Evolutionary conservation across 2,113 vertebrate genomes (phyloP), one percentile per base, ranked within the genome.

Genomic region (Dasyprocta punctata): DNA sequence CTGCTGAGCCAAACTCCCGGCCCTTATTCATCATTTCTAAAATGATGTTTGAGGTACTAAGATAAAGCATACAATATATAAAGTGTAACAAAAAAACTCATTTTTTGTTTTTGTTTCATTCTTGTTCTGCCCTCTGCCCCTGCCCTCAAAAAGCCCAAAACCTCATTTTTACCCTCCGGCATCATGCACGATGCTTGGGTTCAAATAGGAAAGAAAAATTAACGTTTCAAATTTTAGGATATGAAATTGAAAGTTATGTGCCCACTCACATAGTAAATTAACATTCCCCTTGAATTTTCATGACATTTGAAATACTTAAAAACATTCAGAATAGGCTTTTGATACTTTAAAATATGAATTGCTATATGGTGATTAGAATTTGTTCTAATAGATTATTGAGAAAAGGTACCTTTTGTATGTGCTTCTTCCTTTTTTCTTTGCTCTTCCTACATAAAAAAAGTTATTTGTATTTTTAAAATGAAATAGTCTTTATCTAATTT

Each of bases 361-460:
- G 14, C n/a, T 81, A 19, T n/a, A 86, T 22, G 85, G 86, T 96
- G 33, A 92, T 89, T 90, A 94, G n/a, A 20, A 69, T 63, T 94
- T 91, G 19, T 89, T 95, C 49, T 84, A 96, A 91, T 20, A 89
- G 90, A 60, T 69, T 84, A 5, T 96, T 86, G 44, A 95, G 88
- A 89, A 88, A 86, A 96, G 84, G 28, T 98, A 98, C 98, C 98
- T 98, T 97, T 94, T 84, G 20, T 85, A 69, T 1, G 12, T 77
- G 65, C 61, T 92, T 73, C 86, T 95, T 98, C 73, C 11, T 92
- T 91, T 97, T 91, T 86, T 86, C 89, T 97, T 96, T 91, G 73
- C n/a, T 95, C 91, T 96, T 92, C 95, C 97, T 98, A 96, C 38
- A 98, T 80, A 93, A 97, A 97, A 95, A 97, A 38, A 80, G 38